Base-by-base conservation (phyloP, 2,113 vertebrate genomes). In the Antigone vipio region DNA sequence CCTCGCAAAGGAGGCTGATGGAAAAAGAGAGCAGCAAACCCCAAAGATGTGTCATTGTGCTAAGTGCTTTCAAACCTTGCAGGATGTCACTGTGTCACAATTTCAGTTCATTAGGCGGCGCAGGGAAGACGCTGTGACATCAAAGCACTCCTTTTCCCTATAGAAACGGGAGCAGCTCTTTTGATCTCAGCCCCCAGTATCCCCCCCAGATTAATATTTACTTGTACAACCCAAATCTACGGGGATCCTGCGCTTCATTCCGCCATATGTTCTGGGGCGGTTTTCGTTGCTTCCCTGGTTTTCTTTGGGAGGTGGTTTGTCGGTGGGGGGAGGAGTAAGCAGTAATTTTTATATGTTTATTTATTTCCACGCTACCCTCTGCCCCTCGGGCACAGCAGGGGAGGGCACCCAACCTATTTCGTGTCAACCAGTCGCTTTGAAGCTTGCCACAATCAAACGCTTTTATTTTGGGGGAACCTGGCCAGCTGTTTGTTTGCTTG, bases 141-240 rank as follows among this genome's bases (percentile, higher is more conserved):
- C 99, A 99, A 99, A 99, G 98, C 96, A 4, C 96, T 95, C 94
- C 97, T 98, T 98, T 97, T 97, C 97, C 96, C 98, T 97, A 96
- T 95, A 98, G 98, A 98, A 98, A 95, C 53, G 71, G 92, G 97
- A 98, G 96, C 97, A 96, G 96, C 94, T 97, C 97, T 98, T 99
- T 99, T 99, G 99, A 99, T 99, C 98, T 98, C 97, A 93, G 94
- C 95, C 97, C 97, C 97, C 92, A 29, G 67, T 42, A 93, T 91
- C 76, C 93, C 95, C 97, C 97, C 98, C 98, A 98, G 98, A 99
- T 98, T 98, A 98, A 98, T 98, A 98, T 98, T 98, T 98, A 98
- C 98, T 98, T 98, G 98, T 98, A 98, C 98, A 98, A 97, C 98
- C 97, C 96, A 97, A 98, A 98, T 98, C 98, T 97, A 97, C 96